A percentile compares a stretch with the other conserved stretches of the same genome.
These are phyloP conservation scores for Magallana ariakensis DNA, from an alignment of 1,140 invertebrate species.

Conservation along the genomic window DNA sequence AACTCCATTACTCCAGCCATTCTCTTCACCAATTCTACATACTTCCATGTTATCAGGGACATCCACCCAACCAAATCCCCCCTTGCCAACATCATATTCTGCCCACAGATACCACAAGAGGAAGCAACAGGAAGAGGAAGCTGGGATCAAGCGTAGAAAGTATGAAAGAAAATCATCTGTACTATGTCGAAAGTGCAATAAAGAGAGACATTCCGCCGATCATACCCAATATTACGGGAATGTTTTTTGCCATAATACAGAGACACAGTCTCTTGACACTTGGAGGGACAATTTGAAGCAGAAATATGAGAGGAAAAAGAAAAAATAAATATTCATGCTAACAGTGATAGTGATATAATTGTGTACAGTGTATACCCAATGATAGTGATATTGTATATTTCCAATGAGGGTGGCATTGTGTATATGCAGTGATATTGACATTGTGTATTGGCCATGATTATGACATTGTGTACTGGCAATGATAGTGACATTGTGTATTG, in stretches of 20 bases:
- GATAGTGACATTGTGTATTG: too few species aligned
- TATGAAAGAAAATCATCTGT: constrained; percentile 15
- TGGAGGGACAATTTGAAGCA: background rate
- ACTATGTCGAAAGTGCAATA: background rate
- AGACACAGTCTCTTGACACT: background rate
- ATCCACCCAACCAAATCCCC: background rate
- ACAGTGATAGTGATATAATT: background rate
- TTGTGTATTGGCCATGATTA: background rate
- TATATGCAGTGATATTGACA: background rate
- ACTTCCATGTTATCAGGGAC: too few species aligned
- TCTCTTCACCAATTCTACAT: background rate
- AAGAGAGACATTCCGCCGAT: background rate
- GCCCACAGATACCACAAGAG: background rate
- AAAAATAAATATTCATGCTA: background rate
- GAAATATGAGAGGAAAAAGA: background rate
- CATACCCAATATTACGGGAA: background rate
- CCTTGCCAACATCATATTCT: background rate
- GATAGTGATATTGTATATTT: background rate
- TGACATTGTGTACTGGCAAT: background rate
- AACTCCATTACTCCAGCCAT: background rate
- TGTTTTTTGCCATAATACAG: background rate
- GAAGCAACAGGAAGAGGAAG: background rate
- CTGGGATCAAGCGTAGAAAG: background rate
- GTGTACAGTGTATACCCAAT: background rate
- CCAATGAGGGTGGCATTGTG: background rate